A percentile compares a stretch with the other conserved stretches of the same genome.
Conservation (phyloP, 1,140 invertebrate genomes). For the Calycopis cecrops region DNA sequence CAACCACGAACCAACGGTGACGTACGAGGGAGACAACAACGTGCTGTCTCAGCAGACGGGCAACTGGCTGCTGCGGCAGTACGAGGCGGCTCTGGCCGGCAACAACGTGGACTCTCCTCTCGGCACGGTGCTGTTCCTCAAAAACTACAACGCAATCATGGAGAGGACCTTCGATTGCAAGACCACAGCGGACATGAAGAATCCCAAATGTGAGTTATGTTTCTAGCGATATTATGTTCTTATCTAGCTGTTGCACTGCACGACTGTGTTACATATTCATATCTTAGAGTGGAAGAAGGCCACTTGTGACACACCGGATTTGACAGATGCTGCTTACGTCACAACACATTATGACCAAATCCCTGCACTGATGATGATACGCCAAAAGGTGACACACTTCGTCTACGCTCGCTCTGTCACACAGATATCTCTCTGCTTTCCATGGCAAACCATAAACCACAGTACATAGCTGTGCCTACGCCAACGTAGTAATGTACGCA, state of each 20-base stretch:
- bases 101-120: slow-evolving; percentile 76
- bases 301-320: too few species aligned
- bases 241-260: not conserved
- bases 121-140: slow-evolving; percentile 79
- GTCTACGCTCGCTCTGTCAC: too few species aligned
- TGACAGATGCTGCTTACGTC: too few species aligned
- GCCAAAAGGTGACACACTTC: too few species aligned
- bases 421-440: too few species aligned
- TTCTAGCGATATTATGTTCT: not conserved
- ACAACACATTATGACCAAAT: too few species aligned
- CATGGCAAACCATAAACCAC: too few species aligned
- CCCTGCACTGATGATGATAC: too few species aligned
- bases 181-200: slow-evolving; percentile 64
- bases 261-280: too few species aligned
- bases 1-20: slow-evolving; percentile 94
- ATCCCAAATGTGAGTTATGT: slow-evolving; percentile 77
- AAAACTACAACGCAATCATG: slow-evolving; percentile 71
- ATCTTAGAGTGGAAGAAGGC: too few species aligned
- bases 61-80: slow-evolving; percentile 89
- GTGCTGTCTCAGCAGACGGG: slow-evolving; percentile 95
- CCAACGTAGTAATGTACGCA: too few species aligned
- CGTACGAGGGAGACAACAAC: slow-evolving; percentile 98
- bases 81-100: slow-evolving; percentile 70
- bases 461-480: too few species aligned
- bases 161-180: slow-evolving; percentile 66